Evolutionary conservation across 2,113 vertebrate species (phyloP), one percentile per base, ranked within the genome.

Genomic region (Acanthochromis polyacanthus): DNA sequence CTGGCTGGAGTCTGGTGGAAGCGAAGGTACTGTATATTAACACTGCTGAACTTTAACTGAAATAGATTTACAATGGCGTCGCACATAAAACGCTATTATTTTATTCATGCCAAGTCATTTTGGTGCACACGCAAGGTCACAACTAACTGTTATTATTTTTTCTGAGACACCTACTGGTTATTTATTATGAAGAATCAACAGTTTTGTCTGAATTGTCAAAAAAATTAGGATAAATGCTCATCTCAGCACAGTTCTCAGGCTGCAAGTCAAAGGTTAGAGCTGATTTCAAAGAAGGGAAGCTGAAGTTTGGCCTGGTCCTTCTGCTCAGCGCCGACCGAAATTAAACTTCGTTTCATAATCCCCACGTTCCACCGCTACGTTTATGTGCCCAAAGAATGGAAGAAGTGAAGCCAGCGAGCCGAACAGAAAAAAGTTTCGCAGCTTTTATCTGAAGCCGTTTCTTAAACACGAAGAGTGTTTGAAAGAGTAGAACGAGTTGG

Each of bases 1-100:
- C 52, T 96, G 86, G 92, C 80, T 60, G 95, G 94, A 60, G 80
- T 97, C 74, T 94, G 94, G 86, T 92, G 63, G 92, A 95, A 91
- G 79, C 94, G 92, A 91, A 96, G 96, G 96, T 97, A 93, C 11
- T 17, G 22, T 22, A n/a, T 36, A 45, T 58, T 48, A 36, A 51
- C 14, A 43, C 40, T 43, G 40, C 3, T 12, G 11, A 43, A 43
- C 40, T 43, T 15, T 43, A 8, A 36, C 32, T 36, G 7, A 8
- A 36, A 36, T 9, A 8, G 30, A 32, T 32, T 43, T 14, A 1
- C 10, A 23, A n/a, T 0, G 25, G 25, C 25, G 3, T 3, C 25
- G 25, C 25, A 53, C 51, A 53, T 52, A 6, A 52, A 3, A 14
- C 0, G 5, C 17, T 5, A 10, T 38, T 12, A 67, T 67, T 67